Evolutionary conservation across 1,140 invertebrate species (phyloP), one percentile per base, ranked within the genome.

Genomic region (Drosophila pandora): DNA sequence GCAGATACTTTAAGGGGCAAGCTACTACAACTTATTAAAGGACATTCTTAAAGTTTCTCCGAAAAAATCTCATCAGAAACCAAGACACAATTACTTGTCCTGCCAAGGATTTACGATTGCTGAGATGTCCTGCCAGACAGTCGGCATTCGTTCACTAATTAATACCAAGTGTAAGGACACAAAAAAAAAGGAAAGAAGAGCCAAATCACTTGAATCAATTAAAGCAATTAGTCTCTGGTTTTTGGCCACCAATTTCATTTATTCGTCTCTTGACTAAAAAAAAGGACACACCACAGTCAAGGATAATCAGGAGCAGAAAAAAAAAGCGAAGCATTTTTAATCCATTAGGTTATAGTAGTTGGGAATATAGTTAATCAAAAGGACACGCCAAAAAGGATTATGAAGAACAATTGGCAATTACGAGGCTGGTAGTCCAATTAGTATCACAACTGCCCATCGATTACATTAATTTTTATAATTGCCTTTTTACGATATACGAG

Each of bases 381-480:
- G 41, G 28, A 45, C 39, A 34, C n/a, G 1, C 9, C 12, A 52
- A 34, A 34, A 17, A 55, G 50, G 62, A 56, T 68, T 48, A 68
- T 22, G 39, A 22, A 45, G 21, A 30, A 45, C 61, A 55, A 54
- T 68, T 45, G 49, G n/a, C 22, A 50, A 50, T 50, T 10, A 21
- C 13, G n/a, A 9, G 50, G 21, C 32, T 56, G 41, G 41, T 21
- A 53, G 50, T 39, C 50, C 67, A 69, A 68, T 57, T 56, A 68
- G 49, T 54, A 72, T 61, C 67, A 13, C 47, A 60, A 45, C 65
- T 59, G 54, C 2, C 65, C 39, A 70, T 71, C 67, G 68, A 59
- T 71, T 60, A 45, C 55, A 37, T 71, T 71, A 47, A 60, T 71
- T 48, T 71, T 71, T 71, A 39, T 71, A 71, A 70, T 70, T 71